Conservation (phyloP, 2,797 vertebrate species). For the Pelodytes ibericus region DNA sequence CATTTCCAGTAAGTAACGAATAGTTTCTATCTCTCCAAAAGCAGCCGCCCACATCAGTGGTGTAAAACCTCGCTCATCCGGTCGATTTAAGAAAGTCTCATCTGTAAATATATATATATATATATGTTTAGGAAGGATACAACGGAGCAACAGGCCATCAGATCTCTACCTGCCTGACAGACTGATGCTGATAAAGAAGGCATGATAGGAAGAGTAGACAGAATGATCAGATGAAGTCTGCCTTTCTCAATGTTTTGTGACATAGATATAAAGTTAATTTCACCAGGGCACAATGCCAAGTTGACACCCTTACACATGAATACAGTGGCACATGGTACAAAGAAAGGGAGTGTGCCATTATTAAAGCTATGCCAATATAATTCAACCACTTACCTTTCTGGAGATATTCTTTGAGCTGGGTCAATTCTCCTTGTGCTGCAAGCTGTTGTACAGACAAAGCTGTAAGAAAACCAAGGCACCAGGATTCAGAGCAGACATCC, state of each 20-base stretch:
- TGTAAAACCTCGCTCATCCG: constrained; percentile 91
- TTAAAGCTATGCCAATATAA: background rate
- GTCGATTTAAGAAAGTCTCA: constrained; percentile 81
- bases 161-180: no score
- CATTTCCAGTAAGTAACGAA: constrained; percentile 87
- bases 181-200: no score
- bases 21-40: constrained; percentile 89
- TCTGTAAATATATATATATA: constrained; percentile 74
- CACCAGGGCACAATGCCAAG: no score
- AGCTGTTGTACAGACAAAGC: constrained; percentile 93
- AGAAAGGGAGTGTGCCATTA: no score
- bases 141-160: no score
- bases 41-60: constrained; percentile 96
- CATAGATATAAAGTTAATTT: no score
- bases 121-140: no score
- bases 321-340: no score
- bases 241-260: no score
- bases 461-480: constrained; percentile 55
- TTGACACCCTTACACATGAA: no score
- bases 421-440: constrained; percentile 90
- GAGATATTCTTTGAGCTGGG: constrained; percentile 82
- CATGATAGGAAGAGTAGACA: no score
- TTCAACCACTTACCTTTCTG: constrained; percentile 75
- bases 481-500: background rate
- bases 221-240: no score